A percentile compares a stretch with the other conserved stretches of the same genome.
These are phyloP conservation scores for Ctenosaura bakeri DNA, from an alignment of 2,797 vertebrate species.

Conservation along the genomic window DNA sequence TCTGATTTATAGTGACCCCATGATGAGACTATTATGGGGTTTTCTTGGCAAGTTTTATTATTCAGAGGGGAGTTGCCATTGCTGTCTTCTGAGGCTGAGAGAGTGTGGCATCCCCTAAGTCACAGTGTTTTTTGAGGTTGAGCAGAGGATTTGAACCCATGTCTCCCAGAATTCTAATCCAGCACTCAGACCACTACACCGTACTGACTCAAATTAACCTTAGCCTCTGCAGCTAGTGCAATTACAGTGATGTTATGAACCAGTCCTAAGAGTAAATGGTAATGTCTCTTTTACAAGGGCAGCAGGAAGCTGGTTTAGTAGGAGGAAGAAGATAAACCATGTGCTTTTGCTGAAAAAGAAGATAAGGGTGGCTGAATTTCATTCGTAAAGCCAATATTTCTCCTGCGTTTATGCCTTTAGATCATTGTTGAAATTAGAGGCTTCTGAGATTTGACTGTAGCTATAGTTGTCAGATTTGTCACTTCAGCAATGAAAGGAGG, in stretches of 20 bases:
- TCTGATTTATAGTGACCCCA: too few relatives aligned
- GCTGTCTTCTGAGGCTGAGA: too few relatives aligned
- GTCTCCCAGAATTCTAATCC: too few relatives aligned
- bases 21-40: too few relatives aligned
- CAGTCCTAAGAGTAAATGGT: not conserved
- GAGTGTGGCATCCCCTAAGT: too few relatives aligned
- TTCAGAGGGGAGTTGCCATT: too few relatives aligned
- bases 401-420: not conserved
- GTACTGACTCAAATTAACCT: not conserved
- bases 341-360: not conserved
- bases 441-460: not conserved
- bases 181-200: too few relatives aligned
- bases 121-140: too few relatives aligned
- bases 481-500: not conserved
- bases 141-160: too few relatives aligned
- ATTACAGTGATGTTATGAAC: not conserved
- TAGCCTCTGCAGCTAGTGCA: not conserved
- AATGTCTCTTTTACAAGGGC: not conserved
- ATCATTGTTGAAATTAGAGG: not conserved
- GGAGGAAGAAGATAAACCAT: not conserved
- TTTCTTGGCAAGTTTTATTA: too few relatives aligned
- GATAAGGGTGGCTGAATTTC: not conserved
- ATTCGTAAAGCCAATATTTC: not conserved
- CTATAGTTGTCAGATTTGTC: not conserved
- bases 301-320: not conserved